Evolutionary conservation across 2,888 invertebrate genomes (phyloP).

Genomic region (Acleris emargana): DNA sequence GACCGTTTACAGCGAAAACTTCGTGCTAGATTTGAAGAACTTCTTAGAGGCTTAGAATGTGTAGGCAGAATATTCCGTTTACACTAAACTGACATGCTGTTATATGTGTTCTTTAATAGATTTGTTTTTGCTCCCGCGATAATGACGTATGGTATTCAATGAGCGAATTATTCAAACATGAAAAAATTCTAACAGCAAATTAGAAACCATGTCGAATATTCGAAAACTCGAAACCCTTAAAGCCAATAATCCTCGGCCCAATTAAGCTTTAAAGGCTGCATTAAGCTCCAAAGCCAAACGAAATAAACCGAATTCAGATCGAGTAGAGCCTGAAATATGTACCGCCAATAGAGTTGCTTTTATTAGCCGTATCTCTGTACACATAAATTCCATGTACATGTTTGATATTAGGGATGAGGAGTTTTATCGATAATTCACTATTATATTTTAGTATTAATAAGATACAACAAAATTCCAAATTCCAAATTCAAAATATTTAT

Average conservation of each 20-base stretch:
- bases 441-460: too few species aligned
- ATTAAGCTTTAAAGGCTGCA: conserved; percentile 29
- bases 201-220: conserved; percentile 20
- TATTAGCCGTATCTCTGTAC: conserved; percentile 60
- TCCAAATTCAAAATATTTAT: too few species aligned
- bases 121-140: too few species aligned
- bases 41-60: too few species aligned
- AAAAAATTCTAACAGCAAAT: conserved; percentile 2
- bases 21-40: too few species aligned
- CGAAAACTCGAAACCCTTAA: background rate
- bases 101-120: too few species aligned
- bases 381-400: conserved; percentile 58
- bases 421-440: conserved; percentile 5
- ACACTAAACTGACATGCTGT: too few species aligned
- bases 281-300: conserved; percentile 28
- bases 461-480: too few species aligned
- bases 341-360: conserved; percentile 58
- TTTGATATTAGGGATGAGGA: conserved; percentile 48
- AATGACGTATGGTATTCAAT: too few species aligned
- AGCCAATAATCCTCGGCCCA: conserved; percentile 24
- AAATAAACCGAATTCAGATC: conserved; percentile 41
- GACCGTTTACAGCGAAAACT: too few species aligned
- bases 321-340: conserved; percentile 52
- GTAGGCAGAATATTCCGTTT: too few species aligned
- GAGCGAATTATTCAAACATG: too few species aligned